Base-by-base conservation (phyloP, 2,888 invertebrate genomes). In the Clunio marinus region DNA sequence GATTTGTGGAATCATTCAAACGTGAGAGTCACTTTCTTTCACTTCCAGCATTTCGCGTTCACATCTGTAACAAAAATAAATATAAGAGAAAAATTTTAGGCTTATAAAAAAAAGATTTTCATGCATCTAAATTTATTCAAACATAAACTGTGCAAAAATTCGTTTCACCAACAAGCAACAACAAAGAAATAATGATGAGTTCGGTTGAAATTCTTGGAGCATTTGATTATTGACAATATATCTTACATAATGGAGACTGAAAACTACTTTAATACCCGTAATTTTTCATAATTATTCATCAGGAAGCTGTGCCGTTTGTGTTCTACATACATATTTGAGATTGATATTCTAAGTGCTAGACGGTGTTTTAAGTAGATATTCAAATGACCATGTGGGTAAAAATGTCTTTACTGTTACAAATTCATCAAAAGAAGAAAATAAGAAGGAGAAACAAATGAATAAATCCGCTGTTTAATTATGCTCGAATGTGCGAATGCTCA, bases 1-100 rank as follows among this genome's bases (percentile, higher is more conserved):
- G 63, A 17, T 65, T 46, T 8, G 25, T 45, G 46, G 46, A 46
- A 65, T 22, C 63, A 65, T 65, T 65, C 63, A 63, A 27, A 63
- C 27, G 22, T n/a, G 17, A 46, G 25, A 8, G 46, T 20, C 17
- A n/a, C 60, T 22, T 20, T 60, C 60, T 20, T 25, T 60, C 60
- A 35, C 32, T 15, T 2, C 15, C 8, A 37, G 13, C 60, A 60
- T 60, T 32, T 32, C 35, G 5, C 35, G 35, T 32, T 8, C 7
- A 17, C 51, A 51, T 51, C 51, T 51, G 51, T 7, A 51, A 51
- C 51, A 51, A 51, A n/a, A n/a, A n/a, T n/a, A n/a, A n/a, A n/a
- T 51, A 22, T 20, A 51, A 32, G 35, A 32, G 13, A 32, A 5
- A 32, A 32, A 51, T 51, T 51, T 20, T 20, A 41, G 41, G 10